Percentiles rank a stretch among this genome's conserved stretches.
These are phyloP conservation scores for Ameiurus melas DNA, from an alignment of 2,113 vertebrate genomes.

Conservation along the genomic window DNA sequence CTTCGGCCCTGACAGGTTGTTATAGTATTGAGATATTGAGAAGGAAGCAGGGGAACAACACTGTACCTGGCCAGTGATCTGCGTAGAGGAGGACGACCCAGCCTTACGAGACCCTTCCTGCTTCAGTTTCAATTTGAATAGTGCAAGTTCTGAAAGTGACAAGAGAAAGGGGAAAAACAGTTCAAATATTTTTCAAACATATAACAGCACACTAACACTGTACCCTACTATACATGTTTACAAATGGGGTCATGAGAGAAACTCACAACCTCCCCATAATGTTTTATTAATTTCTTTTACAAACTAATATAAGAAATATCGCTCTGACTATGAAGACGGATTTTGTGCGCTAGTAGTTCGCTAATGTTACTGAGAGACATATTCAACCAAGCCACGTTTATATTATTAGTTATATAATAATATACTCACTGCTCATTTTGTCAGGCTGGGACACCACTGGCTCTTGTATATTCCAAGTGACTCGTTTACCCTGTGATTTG, in stretches of 20 bases:
- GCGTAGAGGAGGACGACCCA: constrained; percentile 60
- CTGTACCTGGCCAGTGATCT: constrained; percentile 71
- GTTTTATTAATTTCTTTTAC: background rate
- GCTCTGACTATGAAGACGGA: background rate
- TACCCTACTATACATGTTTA: background rate
- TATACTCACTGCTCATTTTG: constrained; percentile 80
- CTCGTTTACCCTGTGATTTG: constrained; percentile 86
- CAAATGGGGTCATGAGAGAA: background rate
- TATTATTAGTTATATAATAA: background rate
- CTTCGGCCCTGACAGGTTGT: background rate
- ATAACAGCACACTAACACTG: background rate
- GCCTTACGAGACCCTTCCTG: constrained; percentile 80
- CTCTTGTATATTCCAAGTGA: constrained; percentile 95
- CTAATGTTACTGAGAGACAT: background rate
- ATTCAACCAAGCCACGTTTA: background rate
- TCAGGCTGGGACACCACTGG: constrained; percentile 66
- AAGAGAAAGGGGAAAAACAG: background rate
- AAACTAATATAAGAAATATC: background rate
- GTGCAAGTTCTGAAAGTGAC: constrained; percentile 71
- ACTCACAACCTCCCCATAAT: background rate
- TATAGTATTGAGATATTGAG: constrained; percentile 56
- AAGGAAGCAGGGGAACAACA: constrained; percentile 60
- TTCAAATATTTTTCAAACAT: background rate
- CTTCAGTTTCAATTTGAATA: constrained; percentile 78
- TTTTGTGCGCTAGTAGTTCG: background rate